Conservation (phyloP, 1,140 invertebrate species). For the Globodera rostochiensis region DNA sequence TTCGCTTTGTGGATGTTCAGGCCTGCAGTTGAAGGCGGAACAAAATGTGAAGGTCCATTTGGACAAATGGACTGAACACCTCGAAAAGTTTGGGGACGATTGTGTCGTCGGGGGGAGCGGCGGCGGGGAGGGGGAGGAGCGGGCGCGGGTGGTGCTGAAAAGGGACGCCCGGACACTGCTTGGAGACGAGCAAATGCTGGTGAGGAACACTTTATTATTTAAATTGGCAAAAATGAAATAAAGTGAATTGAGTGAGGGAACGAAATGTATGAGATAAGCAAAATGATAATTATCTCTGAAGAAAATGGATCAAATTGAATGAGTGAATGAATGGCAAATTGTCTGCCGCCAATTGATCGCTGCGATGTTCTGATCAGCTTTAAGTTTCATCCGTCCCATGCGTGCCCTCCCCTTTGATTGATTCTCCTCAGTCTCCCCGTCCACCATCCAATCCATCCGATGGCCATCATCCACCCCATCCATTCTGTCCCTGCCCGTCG, state of each 20-base stretch:
- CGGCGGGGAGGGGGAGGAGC: slow-evolving; percentile 27
- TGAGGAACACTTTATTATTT: slow-evolving; percentile 20
- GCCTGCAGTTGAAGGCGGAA: slow-evolving; percentile 58
- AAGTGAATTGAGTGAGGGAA: not conserved
- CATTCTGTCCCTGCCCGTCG: not conserved
- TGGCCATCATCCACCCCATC: slow-evolving; percentile 1
- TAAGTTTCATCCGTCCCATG: not conserved
- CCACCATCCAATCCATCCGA: not conserved
- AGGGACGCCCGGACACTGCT: slow-evolving; percentile 55
- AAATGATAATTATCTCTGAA: not conserved
- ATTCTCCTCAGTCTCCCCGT: not conserved
- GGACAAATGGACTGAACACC: slow-evolving; percentile 56
- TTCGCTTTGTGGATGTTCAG: slow-evolving; percentile 35
- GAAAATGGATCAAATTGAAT: not conserved
- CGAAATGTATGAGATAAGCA: not conserved
- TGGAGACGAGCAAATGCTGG: slow-evolving; percentile 50
- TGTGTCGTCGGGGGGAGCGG: too few relatives aligned
- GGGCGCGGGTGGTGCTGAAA: slow-evolving; percentile 44
- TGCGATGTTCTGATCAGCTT: not conserved
- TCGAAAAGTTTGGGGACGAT: slow-evolving; percentile 51
- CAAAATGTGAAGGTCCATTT: slow-evolving; percentile 53
- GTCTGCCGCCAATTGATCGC: not conserved
- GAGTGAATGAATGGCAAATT: too few relatives aligned
- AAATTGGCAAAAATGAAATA: too few relatives aligned
- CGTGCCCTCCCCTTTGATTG: not conserved